Evolutionary conservation across 2,113 vertebrate genomes (phyloP).

Genomic region (Phocoena sinus): DNA sequence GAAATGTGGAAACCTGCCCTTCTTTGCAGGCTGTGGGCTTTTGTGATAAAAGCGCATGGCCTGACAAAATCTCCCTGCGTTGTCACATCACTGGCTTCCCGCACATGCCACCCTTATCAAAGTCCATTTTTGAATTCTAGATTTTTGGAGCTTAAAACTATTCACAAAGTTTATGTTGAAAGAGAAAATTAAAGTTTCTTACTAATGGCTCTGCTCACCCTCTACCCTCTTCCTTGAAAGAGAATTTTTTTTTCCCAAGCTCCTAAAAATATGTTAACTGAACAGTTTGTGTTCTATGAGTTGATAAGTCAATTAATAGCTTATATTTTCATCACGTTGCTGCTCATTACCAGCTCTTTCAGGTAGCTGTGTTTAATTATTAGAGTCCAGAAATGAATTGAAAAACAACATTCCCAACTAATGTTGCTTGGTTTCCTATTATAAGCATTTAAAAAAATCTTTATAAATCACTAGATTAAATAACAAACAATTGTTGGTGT

Average conservation of each 20-base stretch:
- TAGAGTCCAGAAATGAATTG: constrained; percentile 66
- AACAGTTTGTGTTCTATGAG: constrained; percentile 11
- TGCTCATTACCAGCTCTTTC: constrained; percentile 52
- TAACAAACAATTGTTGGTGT: constrained; percentile 74
- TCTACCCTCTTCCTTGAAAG: not conserved
- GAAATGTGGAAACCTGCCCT: constrained; percentile 76
- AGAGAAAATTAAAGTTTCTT: constrained; percentile 17
- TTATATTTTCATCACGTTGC: constrained; percentile 55
- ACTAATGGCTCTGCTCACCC: not conserved
- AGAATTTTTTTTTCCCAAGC: not conserved
- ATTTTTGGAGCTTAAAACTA: not conserved
- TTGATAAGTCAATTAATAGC: constrained; percentile 52
- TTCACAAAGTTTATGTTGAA: not conserved
- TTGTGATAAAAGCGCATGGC: constrained; percentile 79
- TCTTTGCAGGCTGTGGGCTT: constrained; percentile 77
- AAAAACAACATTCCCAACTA: constrained; percentile 71
- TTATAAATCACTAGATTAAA: constrained; percentile 77
- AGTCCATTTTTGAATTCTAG: constrained; percentile 35
- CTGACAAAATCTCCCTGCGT: constrained; percentile 73
- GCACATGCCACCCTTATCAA: constrained; percentile 42
- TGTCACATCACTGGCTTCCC: constrained; percentile 62
- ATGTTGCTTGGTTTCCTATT: constrained; percentile 77
- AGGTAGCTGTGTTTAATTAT: constrained; percentile 69
- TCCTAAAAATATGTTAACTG: constrained; percentile 28
- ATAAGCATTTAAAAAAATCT: constrained; percentile 65